phyloP scores from a whole-genome alignment of 2,888 invertebrate species.

The Acanthopleura granulata region DNA sequence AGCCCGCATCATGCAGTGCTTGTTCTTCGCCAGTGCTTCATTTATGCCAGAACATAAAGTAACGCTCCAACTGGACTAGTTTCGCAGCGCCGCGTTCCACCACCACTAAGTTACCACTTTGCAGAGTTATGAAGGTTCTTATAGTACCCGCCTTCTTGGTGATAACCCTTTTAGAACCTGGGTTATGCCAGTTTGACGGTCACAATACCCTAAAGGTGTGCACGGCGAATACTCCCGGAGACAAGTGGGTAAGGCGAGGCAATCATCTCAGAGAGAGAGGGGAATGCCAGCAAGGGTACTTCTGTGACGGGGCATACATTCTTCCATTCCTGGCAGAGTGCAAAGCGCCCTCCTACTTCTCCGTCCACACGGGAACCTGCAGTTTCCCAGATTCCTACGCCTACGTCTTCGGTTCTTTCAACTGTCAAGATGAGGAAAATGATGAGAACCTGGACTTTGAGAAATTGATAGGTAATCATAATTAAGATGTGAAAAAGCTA shows the following conservation, averaged over 20 bases:
- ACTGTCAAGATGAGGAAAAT: background rate
- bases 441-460: conserved; percentile 5
- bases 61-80: no score
- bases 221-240: background rate
- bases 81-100: no score
- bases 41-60: no score
- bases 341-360: background rate
- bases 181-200: background rate
- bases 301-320: background rate
- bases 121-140: no score
- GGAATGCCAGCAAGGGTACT: background rate
- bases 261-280: background rate
- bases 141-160: no score
- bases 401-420: conserved; percentile 4
- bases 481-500: no score
- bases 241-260: conserved; percentile 4
- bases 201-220: background rate
- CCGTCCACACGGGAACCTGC: conserved; percentile 1
- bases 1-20: no score
- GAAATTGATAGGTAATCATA: background rate
- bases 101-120: no score
- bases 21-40: no score
- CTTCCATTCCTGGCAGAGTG: background rate
- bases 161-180: background rate
- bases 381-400: background rate